These are phyloP conservation scores for Drosophila kambysellisi DNA, from an alignment of 2,888 invertebrate genomes.

Conservation along the genomic window DNA sequence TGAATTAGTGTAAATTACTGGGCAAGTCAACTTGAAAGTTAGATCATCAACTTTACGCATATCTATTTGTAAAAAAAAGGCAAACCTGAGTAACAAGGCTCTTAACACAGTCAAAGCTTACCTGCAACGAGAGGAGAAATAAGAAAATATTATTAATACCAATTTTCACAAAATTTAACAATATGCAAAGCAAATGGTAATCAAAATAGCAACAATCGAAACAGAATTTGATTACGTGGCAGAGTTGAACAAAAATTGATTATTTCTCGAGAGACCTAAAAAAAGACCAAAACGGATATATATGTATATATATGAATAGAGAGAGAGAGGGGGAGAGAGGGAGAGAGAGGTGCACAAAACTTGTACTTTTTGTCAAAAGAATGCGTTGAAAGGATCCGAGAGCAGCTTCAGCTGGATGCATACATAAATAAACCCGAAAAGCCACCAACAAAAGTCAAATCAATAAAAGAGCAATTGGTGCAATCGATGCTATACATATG, in stretches of 20 bases:
- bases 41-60: constrained; percentile 34
- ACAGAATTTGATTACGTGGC: constrained; percentile 62
- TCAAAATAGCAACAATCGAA: constrained; percentile 34
- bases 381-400: constrained; percentile 39
- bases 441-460: constrained; percentile 54
- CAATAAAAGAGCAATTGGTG: constrained; percentile 61
- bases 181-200: constrained; percentile 54
- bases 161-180: constrained; percentile 41
- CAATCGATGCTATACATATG: background rate
- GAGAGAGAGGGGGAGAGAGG: background rate
- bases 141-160: constrained; percentile 40
- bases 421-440: constrained; percentile 40
- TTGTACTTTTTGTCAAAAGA: constrained; percentile 48
- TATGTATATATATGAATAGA: background rate
- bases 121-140: constrained; percentile 61
- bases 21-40: constrained; percentile 45
- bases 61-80: constrained; percentile 5
- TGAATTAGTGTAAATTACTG: constrained; percentile 64
- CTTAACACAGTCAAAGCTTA: constrained; percentile 48
- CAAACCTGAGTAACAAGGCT: constrained; percentile 25
- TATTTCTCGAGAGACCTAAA: constrained; percentile 62
- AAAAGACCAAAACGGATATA: background rate
- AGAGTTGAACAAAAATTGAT: constrained; percentile 61
- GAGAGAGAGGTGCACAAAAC: constrained; percentile 18
- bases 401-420: constrained; percentile 11